Conservation (phyloP, 2,797 vertebrate species). For the Sparus aurata region DNA sequence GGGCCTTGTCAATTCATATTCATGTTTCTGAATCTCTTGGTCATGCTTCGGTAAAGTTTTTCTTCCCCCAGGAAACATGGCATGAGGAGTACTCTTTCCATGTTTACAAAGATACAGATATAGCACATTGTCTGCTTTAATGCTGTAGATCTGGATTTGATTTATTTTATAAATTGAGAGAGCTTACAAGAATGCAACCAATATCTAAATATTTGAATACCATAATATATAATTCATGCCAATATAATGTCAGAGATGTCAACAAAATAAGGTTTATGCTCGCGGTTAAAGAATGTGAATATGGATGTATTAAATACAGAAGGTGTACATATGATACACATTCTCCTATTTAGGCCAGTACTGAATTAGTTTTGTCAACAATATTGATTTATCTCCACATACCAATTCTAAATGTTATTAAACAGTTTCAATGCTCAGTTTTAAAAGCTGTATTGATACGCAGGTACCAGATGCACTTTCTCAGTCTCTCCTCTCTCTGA, state of each 20-base stretch:
- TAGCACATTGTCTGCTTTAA: neutral
- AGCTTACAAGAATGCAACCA: neutral
- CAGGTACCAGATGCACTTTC: no score
- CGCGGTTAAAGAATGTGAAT: neutral
- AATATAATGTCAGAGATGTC: neutral
- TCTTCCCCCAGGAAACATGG: neutral
- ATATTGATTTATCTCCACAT: no score
- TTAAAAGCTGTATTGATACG: no score
- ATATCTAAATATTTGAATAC: neutral
- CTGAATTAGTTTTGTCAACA: neutral
- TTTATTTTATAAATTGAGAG: neutral
- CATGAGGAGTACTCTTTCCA: conserved; percentile 7
- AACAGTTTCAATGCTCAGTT: no score
- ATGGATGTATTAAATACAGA: neutral
- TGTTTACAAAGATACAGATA: conserved; percentile 2
- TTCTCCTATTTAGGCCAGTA: neutral
- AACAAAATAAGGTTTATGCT: neutral
- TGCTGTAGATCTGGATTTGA: neutral
- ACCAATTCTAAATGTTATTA: no score
- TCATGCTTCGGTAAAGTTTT: neutral
- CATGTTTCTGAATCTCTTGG: conserved; percentile 19
- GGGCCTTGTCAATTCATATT: conserved; percentile 6
- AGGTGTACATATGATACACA: neutral
- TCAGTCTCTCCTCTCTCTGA: no score
- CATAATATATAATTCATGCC: neutral